Evolutionary conservation across 1,140 invertebrate species (phyloP).

Genomic region (Drosophila parvula): DNA sequence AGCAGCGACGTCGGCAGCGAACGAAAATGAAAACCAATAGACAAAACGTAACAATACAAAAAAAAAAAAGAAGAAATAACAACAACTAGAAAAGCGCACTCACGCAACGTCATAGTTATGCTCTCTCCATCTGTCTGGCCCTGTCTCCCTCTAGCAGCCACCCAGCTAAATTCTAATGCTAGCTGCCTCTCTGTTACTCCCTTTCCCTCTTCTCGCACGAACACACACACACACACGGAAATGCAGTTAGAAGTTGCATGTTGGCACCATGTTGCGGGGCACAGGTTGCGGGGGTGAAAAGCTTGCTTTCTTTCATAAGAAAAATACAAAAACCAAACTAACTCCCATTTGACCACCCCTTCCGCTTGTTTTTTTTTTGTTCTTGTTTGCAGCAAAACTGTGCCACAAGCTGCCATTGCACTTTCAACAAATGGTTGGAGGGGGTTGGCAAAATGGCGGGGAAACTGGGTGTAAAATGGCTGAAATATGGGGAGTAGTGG

Average conservation of each 20-base stretch:
- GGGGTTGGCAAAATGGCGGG: not conserved
- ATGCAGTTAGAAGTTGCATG: slow-evolving; percentile 17
- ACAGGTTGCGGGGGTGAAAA: slow-evolving; percentile 4
- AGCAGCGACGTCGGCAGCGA: slow-evolving; percentile 57
- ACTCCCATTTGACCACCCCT: slow-evolving; percentile 29
- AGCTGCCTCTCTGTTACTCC: slow-evolving; percentile 29
- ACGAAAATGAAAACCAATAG: slow-evolving; percentile 82
- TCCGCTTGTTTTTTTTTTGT: slow-evolving; percentile 9
- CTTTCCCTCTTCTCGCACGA: not conserved
- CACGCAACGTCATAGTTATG: slow-evolving; percentile 75
- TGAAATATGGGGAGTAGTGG: slow-evolving; percentile 15
- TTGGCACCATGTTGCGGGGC: not conserved
- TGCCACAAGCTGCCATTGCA: slow-evolving; percentile 43
- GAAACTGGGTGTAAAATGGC: slow-evolving; percentile 17
- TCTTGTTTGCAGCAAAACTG: slow-evolving; percentile 25
- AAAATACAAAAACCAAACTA: slow-evolving; percentile 1
- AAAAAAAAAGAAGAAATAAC: slow-evolving; percentile 35
- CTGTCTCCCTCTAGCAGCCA: not conserved
- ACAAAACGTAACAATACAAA: slow-evolving; percentile 66
- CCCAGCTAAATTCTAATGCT: slow-evolving; percentile 8
- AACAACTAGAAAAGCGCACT: slow-evolving; percentile 34
- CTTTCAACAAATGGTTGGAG: slow-evolving; percentile 26
- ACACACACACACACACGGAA: not conserved
- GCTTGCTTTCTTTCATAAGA: slow-evolving; percentile 24
- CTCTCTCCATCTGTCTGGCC: slow-evolving; percentile 28